phyloP scores from a whole-genome alignment of 1,140 invertebrate species.

The Philotrypesis tridentata region DNA sequence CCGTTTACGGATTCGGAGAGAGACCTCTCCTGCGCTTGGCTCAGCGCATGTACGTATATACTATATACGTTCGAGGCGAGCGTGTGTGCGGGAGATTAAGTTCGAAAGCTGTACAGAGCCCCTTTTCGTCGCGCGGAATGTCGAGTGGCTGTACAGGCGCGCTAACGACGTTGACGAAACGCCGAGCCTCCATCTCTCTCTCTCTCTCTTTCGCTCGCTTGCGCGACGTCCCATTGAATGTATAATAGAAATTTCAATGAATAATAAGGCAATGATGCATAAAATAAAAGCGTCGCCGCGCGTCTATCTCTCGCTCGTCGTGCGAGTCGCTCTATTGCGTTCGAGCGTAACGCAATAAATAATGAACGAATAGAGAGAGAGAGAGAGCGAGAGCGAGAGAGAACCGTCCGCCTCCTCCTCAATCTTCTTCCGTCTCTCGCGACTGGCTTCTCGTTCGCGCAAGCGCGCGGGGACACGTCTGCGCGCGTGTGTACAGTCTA shows the following conservation, averaged over 20 bases:
- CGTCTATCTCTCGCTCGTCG: neutral
- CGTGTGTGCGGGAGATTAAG: neutral
- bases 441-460: neutral
- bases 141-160: neutral
- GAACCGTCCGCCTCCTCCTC: neutral
- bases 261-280: conserved; percentile 19
- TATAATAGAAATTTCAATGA: conserved; percentile 30
- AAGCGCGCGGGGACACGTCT: neutral
- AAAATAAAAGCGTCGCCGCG: neutral
- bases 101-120: neutral
- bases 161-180: neutral
- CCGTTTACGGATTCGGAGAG: conserved; percentile 24
- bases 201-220: no score
- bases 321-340: conserved; percentile 3
- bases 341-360: conserved; percentile 29
- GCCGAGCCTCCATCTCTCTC: neutral
- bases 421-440: conserved; percentile 3
- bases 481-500: neutral
- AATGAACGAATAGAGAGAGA: neutral
- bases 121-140: neutral
- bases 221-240: neutral
- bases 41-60: no score
- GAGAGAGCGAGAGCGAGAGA: neutral
- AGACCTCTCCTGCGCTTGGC: neutral
- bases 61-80: no score